These are phyloP conservation scores for Osmoderma eremita DNA, from an alignment of 2,888 invertebrate species.

Conservation along the genomic window DNA sequence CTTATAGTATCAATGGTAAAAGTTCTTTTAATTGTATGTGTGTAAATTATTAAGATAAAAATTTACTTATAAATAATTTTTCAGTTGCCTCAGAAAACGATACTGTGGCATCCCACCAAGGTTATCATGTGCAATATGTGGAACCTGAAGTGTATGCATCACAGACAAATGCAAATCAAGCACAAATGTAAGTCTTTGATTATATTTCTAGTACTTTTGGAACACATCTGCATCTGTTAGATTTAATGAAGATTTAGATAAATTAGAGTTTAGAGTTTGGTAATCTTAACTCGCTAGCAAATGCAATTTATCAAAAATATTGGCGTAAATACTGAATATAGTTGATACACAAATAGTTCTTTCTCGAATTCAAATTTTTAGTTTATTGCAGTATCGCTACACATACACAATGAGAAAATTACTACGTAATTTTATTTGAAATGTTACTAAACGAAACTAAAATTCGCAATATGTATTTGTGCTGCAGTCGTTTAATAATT, in stretches of 20 bases:
- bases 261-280: too few species aligned
- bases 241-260: background rate
- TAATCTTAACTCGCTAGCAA: too few species aligned
- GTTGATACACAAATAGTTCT: too few species aligned
- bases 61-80: slow-evolving; percentile 28
- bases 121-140: slow-evolving; percentile 81
- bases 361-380: background rate
- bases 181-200: slow-evolving; percentile 67
- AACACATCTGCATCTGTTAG: background rate
- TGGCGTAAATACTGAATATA: too few species aligned
- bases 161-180: slow-evolving; percentile 67
- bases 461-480: too few species aligned
- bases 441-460: too few species aligned
- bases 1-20: slow-evolving; percentile 38
- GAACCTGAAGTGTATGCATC: slow-evolving; percentile 75
- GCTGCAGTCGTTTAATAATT: too few species aligned
- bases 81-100: slow-evolving; percentile 69
- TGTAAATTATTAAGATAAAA: background rate
- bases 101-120: slow-evolving; percentile 67
- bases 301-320: too few species aligned
- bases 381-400: too few species aligned
- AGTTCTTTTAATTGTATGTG: slow-evolving; percentile 29
- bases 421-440: too few species aligned
- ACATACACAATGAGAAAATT: too few species aligned
- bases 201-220: slow-evolving; percentile 8